Conservation (phyloP, 2,113 vertebrate species). For the Orthonyx spaldingii region DNA sequence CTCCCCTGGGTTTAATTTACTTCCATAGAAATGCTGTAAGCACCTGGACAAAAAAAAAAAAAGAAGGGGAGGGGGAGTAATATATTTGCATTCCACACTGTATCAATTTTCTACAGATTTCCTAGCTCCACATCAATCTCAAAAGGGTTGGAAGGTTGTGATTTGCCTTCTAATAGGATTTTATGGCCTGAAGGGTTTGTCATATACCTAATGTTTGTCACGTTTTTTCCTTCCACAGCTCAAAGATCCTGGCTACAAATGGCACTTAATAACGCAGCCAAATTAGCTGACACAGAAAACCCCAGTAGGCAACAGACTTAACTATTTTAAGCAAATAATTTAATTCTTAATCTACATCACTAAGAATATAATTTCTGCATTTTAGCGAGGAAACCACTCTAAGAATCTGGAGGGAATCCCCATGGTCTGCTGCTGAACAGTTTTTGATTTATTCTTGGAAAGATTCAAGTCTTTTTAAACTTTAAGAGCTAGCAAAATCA, state of each 20-base stretch:
- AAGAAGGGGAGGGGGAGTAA: background rate
- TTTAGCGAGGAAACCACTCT: constrained; percentile 36
- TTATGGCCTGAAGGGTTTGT: constrained; percentile 40
- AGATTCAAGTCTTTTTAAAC: constrained; percentile 66
- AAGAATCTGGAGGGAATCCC: constrained; percentile 44
- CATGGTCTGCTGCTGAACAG: constrained; percentile 40
- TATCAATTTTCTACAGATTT: constrained; percentile 5
- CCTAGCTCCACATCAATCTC: constrained; percentile 21
- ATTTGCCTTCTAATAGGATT: constrained; percentile 50
- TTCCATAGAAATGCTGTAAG: background rate
- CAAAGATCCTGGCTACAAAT: constrained; percentile 1
- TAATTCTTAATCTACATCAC: constrained; percentile 57
- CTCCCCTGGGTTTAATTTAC: background rate
- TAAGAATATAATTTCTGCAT: constrained; percentile 40
- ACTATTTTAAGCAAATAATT: constrained; percentile 68
- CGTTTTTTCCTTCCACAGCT: background rate
- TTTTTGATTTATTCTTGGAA: constrained; percentile 68
- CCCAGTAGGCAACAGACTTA: constrained; percentile 6
- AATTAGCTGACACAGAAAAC: constrained; percentile 47
- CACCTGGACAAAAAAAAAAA: background rate
- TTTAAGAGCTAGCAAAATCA: constrained; percentile 70
- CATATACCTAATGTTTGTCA: constrained; percentile 1
- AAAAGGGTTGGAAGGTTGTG: constrained; percentile 12
- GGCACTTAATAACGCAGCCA: background rate
- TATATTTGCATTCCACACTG: background rate